Evolutionary conservation across 1,140 invertebrate species (phyloP).

Genomic region (Drosophila nebulosa): DNA sequence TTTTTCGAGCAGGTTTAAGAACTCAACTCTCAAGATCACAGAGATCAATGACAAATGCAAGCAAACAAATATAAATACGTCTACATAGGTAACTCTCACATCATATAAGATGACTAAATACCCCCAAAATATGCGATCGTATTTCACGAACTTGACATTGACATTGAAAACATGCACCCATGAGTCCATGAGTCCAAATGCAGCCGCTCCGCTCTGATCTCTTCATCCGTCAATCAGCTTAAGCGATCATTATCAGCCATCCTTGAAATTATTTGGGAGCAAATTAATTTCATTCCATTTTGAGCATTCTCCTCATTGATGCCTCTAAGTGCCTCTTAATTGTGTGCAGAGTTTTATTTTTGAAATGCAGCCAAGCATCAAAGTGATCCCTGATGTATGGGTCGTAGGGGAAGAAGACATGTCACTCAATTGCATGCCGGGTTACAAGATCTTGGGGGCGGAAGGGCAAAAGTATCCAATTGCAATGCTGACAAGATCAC

Average conservation of each 20-base stretch:
- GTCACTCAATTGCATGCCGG: slow-evolving; percentile 23
- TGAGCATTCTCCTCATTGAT: slow-evolving; percentile 11
- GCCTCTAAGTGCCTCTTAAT: slow-evolving; percentile 56
- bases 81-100: background rate
- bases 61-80: background rate
- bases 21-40: slow-evolving; percentile 1
- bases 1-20: slow-evolving; percentile 32
- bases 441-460: no score
- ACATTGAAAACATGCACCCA: slow-evolving; percentile 54
- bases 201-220: slow-evolving; percentile 1
- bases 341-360: slow-evolving; percentile 62
- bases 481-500: slow-evolving; percentile 72
- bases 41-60: slow-evolving; percentile 32
- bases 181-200: slow-evolving; percentile 11
- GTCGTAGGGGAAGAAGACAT: slow-evolving; percentile 13
- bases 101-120: slow-evolving; percentile 19
- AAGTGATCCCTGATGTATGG: slow-evolving; percentile 24
- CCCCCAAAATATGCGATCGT: slow-evolving; percentile 47
- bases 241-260: slow-evolving; percentile 60
- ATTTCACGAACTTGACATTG: slow-evolving; percentile 71
- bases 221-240: slow-evolving; percentile 51
- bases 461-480: slow-evolving; percentile 56
- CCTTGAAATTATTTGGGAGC: slow-evolving; percentile 37
- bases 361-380: slow-evolving; percentile 43
- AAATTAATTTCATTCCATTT: slow-evolving; percentile 14